These are phyloP conservation scores for Urophycis tenuis DNA, from an alignment of 2,797 vertebrate genomes.

Conservation along the genomic window DNA sequence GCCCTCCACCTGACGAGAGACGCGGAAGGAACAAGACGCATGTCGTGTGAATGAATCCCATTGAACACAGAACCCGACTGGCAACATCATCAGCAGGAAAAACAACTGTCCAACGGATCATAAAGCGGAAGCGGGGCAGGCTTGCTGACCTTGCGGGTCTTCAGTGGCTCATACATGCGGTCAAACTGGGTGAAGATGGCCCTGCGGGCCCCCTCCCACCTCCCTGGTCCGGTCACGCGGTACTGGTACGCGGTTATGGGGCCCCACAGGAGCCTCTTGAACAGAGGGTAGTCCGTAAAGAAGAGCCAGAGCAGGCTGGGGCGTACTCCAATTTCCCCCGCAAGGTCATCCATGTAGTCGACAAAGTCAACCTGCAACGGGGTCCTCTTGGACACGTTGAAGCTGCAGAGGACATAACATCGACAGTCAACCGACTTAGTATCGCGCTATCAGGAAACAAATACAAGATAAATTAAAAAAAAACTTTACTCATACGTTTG, in stretches of 20 bases:
- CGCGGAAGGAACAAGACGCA: neutral
- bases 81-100: neutral
- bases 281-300: slow-evolving; percentile 75
- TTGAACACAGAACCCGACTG: neutral
- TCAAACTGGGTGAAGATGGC: slow-evolving; percentile 74
- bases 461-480: slow-evolving; percentile 6
- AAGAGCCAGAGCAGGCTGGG: slow-evolving; percentile 67
- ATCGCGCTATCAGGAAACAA: neutral
- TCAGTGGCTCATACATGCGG: slow-evolving; percentile 67
- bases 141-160: slow-evolving; percentile 61
- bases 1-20: slow-evolving; percentile 25
- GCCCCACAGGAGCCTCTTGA: slow-evolving; percentile 64
- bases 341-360: slow-evolving; percentile 78
- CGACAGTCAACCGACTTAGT: neutral
- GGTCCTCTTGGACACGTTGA: slow-evolving; percentile 70
- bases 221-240: slow-evolving; percentile 72
- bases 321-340: slow-evolving; percentile 65
- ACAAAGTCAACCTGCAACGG: slow-evolving; percentile 80
- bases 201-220: slow-evolving; percentile 68
- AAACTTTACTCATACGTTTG: slow-evolving; percentile 37
- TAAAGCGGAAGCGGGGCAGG: neutral
- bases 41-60: neutral
- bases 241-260: slow-evolving; percentile 79
- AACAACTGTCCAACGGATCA: neutral
- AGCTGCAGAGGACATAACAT: slow-evolving; percentile 59